Evolutionary conservation across 1,140 invertebrate genomes (phyloP).

Genomic region (Eriocheir sinensis): DNA sequence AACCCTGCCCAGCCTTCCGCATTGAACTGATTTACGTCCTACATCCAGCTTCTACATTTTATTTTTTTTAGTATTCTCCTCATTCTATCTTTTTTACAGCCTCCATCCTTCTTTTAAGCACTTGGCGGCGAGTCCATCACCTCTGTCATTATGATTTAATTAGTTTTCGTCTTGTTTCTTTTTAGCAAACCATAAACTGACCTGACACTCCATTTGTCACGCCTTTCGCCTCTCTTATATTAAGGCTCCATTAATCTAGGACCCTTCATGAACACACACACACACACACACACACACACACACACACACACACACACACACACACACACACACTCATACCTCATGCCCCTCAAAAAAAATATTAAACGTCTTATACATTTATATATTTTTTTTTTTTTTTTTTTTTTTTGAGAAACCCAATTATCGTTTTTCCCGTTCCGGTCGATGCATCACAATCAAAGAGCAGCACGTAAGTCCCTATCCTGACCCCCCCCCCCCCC

Average conservation of each 20-base stretch:
- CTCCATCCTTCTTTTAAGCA: background rate
- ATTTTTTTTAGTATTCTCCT: too few relatives aligned
- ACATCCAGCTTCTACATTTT: too few relatives aligned
- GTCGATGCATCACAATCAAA: background rate
- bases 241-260: background rate
- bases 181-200: background rate
- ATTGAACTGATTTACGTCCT: too few relatives aligned
- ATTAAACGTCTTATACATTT: too few relatives aligned
- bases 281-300: constrained; percentile 14
- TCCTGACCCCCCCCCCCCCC: too few relatives aligned
- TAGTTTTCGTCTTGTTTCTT: background rate
- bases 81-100: too few relatives aligned
- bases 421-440: background rate
- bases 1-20: too few relatives aligned
- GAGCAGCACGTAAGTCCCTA: background rate
- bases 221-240: background rate
- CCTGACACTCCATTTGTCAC: background rate
- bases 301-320: constrained; percentile 14
- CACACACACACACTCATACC: constrained; percentile 5
- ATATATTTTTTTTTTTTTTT: background rate
- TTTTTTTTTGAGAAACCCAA: background rate
- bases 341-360: too few relatives aligned
- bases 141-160: background rate
- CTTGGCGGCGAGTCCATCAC: background rate
- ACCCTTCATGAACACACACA: background rate